Conservation (phyloP, 2,797 vertebrate genomes). For the Neoniphon sammara region DNA sequence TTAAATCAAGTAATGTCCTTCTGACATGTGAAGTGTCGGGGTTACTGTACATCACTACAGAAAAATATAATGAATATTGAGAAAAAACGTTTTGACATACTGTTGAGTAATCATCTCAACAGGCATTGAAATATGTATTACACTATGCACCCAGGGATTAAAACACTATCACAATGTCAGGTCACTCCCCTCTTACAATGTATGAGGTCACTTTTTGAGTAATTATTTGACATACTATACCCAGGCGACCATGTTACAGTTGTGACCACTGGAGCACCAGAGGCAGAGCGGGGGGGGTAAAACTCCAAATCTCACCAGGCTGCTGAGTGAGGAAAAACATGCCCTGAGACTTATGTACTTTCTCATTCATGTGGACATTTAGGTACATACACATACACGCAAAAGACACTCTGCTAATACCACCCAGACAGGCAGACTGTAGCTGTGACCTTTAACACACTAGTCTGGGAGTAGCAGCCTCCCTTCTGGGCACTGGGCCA, state of each 20-base stretch:
- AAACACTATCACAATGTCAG: not conserved
- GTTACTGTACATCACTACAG: no score
- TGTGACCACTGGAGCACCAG: not conserved
- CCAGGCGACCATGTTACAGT: not conserved
- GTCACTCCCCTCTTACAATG: not conserved
- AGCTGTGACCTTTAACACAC: conserved; percentile 77
- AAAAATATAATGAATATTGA: no score
- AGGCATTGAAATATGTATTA: no score
- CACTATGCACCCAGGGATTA: no score
- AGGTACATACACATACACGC: conserved; percentile 15
- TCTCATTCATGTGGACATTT: conserved; percentile 37
- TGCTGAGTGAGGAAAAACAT: conserved; percentile 34
- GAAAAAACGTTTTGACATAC: no score
- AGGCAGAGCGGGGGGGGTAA: not conserved
- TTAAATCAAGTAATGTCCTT: no score
- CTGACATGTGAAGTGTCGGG: no score
- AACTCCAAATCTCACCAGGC: not conserved
- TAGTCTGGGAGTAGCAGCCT: conserved; percentile 53
- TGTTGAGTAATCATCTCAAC: no score
- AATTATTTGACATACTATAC: not conserved
- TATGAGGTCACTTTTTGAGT: not conserved
- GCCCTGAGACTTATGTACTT: conserved; percentile 6
- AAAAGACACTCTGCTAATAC: conserved; percentile 36
- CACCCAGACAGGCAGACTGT: conserved; percentile 58
- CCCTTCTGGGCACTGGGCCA: conserved; percentile 64